phyloP scores from a whole-genome alignment of 2,113 vertebrate genomes.

The Brachirus orientalis region DNA sequence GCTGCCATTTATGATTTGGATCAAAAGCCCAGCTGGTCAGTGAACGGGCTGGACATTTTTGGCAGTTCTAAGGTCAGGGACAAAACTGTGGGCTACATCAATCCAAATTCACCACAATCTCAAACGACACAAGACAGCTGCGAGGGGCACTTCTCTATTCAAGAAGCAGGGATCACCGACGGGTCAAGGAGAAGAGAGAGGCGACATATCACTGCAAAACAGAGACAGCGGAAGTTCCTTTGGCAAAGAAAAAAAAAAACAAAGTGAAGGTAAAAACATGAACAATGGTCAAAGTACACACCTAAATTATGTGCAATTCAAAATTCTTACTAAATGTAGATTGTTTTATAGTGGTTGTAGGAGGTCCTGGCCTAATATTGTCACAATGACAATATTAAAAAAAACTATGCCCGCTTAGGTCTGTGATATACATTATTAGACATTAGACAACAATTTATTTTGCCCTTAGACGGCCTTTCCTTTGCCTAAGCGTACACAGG shows the following conservation, averaged over 20 bases:
- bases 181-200: conserved; percentile 31
- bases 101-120: conserved; percentile 31
- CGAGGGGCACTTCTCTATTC: conserved; percentile 13
- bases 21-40: conserved; percentile 51
- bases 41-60: conserved; percentile 11
- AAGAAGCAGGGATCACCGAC: conserved; percentile 9
- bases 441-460: too few relatives aligned
- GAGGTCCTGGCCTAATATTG: too few relatives aligned
- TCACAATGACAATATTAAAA: too few relatives aligned
- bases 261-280: neutral
- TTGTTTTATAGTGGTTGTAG: too few relatives aligned
- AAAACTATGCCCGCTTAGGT: too few relatives aligned
- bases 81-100: conserved; percentile 39
- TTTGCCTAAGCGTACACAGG: too few relatives aligned
- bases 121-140: conserved; percentile 15
- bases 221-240: neutral
- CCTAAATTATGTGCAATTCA: too few relatives aligned
- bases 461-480: too few relatives aligned
- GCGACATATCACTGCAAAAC: neutral
- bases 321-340: too few relatives aligned
- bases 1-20: conserved; percentile 49
- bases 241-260: neutral
- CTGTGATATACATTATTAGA: too few relatives aligned
- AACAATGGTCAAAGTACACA: too few relatives aligned
- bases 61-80: conserved; percentile 1